Base-by-base conservation (phyloP, 2,797 vertebrate genomes). In the Cyclura pinguis region DNA sequence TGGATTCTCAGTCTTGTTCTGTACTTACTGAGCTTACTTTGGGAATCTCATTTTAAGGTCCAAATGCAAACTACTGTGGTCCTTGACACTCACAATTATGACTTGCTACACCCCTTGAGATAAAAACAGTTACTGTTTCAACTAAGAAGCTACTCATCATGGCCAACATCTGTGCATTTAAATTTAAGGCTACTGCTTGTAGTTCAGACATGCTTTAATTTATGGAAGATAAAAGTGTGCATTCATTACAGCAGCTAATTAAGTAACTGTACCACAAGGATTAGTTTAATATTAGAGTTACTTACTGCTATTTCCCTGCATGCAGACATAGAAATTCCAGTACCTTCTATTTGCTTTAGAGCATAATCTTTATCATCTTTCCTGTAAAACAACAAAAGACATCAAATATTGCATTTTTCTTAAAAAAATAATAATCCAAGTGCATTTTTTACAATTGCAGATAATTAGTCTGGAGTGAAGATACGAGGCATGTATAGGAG, bases 221-320 rank as follows among this genome's bases (percentile, higher is more conserved):
- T 77, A 52, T 52, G 38, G 16, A 64, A 77, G 8, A 42, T n/a
- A 55, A 1, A 47, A 50, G 6, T 72, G 6, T 72, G 52, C 9
- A 18, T 16, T 80, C 24, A 89, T 93, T 76, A 73, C 52, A 92
- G 35, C 35, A 83, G 89, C 27, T 38, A 55, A 38, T 80, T 20
- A 85, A 92, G 91, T 59, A 7, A 92, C 86, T 77, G 5, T 89
- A 80, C 12, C 84, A 82, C 84, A 74, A 91, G 80, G 77, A 59
- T 85, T 72, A 91, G 18, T 76, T 95, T 93, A 95, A 67, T 93
- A 89, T 59, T 96, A 47, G 83, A 77, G 57, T 93, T 96, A 98
- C 99, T 99, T 98, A 99, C 99, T 96, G 99, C 99, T 97, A 99
- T 99, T 97, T 99, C 99, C 98, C 99, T 98, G 98, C 99, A 99